Evolutionary conservation across 2,888 invertebrate genomes (phyloP).

Genomic region (Phaonia tiefii): DNA sequence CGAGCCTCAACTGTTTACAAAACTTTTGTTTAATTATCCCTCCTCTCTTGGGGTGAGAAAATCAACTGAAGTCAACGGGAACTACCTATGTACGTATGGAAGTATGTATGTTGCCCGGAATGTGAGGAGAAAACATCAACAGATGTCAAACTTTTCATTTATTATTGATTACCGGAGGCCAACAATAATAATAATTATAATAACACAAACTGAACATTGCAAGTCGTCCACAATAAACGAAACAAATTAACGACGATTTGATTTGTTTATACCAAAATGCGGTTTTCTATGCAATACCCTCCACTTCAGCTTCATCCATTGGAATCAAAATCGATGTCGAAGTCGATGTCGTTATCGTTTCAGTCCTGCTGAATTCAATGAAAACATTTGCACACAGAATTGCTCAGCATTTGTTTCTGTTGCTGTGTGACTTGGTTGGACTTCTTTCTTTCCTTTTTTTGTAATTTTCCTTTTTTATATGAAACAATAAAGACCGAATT

Average conservation of each 20-base stretch:
- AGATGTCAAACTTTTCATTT: slow-evolving; percentile 61
- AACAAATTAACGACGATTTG: slow-evolving; percentile 63
- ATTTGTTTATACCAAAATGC: slow-evolving; percentile 52
- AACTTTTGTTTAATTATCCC: slow-evolving; percentile 60
- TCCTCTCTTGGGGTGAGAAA: slow-evolving; percentile 43
- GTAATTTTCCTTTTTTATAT: slow-evolving; percentile 33
- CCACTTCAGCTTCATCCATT: not conserved
- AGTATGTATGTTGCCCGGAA: too few species aligned
- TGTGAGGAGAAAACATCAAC: slow-evolving; percentile 55
- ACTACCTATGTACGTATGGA: not conserved
- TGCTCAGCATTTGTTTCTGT: slow-evolving; percentile 37
- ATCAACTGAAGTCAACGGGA: slow-evolving; percentile 31
- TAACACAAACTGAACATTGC: not conserved
- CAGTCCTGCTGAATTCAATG: slow-evolving; percentile 47
- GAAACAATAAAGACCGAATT: slow-evolving; percentile 62
- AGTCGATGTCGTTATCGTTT: not conserved
- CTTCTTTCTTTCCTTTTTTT: slow-evolving; percentile 38
- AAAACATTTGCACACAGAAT: slow-evolving; percentile 52
- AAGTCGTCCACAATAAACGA: slow-evolving; percentile 55
- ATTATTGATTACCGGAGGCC: slow-evolving; percentile 54
- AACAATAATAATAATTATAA: not conserved
- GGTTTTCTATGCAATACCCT: slow-evolving; percentile 27
- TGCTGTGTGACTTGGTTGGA: slow-evolving; percentile 45
- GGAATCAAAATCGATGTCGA: not conserved
- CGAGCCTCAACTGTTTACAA: slow-evolving; percentile 51